Conservation (phyloP, 1,140 invertebrate species). For the Aphidius ervi region DNA sequence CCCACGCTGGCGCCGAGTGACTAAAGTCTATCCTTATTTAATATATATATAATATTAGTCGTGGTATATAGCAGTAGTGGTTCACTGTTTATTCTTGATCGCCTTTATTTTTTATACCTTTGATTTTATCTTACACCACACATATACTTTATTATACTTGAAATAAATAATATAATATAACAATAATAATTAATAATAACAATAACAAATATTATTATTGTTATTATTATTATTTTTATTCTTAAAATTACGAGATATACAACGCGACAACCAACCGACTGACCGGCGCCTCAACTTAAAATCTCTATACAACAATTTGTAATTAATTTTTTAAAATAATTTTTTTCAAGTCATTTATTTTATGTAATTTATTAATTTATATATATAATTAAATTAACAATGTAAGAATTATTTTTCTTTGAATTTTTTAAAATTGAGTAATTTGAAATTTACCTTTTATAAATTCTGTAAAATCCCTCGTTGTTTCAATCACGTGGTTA, state of each 20-base stretch:
- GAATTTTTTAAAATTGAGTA: too few species aligned
- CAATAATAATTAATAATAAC: not conserved
- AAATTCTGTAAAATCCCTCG: slow-evolving; percentile 37
- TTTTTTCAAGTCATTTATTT: too few species aligned
- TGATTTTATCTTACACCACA: slow-evolving; percentile 16
- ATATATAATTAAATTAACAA: too few species aligned
- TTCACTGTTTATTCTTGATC: slow-evolving; percentile 12
- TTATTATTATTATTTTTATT: too few species aligned
- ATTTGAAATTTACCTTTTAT: slow-evolving; percentile 41
- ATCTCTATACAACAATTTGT: too few species aligned
- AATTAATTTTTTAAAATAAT: too few species aligned
- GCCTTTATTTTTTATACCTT: slow-evolving; percentile 12
- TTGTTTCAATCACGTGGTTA: slow-evolving; percentile 39
- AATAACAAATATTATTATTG: too few species aligned
- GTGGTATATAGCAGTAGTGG: too few species aligned
- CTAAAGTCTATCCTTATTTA: slow-evolving; percentile 28
- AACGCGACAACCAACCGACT: slow-evolving; percentile 22
- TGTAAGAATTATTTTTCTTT: too few species aligned
- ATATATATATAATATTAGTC: slow-evolving; percentile 5
- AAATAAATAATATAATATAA: slow-evolving; percentile 7
- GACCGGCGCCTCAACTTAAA: slow-evolving; percentile 36
- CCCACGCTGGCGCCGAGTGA: slow-evolving; percentile 48
- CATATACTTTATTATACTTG: not conserved
- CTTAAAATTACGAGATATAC: not conserved
- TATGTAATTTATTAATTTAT: too few species aligned